A percentile compares a stretch with the other conserved stretches of the same genome.
These are phyloP conservation scores for Apamea monoglypha DNA, from an alignment of 2,888 invertebrate species.

Conservation along the genomic window DNA sequence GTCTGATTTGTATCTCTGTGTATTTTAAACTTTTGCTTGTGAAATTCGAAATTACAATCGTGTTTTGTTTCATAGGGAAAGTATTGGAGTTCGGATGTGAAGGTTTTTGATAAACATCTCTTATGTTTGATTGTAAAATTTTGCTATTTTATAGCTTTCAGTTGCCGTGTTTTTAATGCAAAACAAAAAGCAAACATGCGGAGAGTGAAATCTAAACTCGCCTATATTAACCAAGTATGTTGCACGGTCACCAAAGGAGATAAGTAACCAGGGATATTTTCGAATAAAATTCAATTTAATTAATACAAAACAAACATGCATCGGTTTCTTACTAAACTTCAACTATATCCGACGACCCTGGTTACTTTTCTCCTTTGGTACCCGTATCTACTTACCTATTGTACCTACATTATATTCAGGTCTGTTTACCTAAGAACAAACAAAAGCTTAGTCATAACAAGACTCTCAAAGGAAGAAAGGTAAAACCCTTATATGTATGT, in stretches of 20 bases:
- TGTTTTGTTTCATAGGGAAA: conserved; percentile 37
- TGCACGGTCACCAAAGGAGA: too few species aligned
- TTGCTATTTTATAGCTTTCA: neutral
- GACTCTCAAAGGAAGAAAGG: conserved; percentile 29
- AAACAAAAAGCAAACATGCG: conserved; percentile 6
- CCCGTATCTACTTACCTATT: neutral
- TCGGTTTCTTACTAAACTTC: too few species aligned
- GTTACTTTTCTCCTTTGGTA: too few species aligned
- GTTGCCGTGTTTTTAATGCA: neutral
- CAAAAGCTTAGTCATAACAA: conserved; percentile 28
- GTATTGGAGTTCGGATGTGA: conserved; percentile 10
- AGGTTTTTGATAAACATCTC: conserved; percentile 20
- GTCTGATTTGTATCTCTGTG: conserved; percentile 33
- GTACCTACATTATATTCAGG: neutral
- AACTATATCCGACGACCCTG: too few species aligned
- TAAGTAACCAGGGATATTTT: too few species aligned
- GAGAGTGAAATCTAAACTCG: neutral
- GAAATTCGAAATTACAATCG: conserved; percentile 25
- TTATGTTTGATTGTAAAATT: conserved; percentile 1
- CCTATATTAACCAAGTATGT: neutral
- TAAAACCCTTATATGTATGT: conserved; percentile 18
- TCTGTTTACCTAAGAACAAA: conserved; percentile 22
- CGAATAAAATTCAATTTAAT: too few species aligned
- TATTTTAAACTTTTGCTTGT: conserved; percentile 37
- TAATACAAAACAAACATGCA: too few species aligned